These are phyloP conservation scores for Chelon labrosus DNA, from an alignment of 2,797 vertebrate genomes.

Conservation along the genomic window DNA sequence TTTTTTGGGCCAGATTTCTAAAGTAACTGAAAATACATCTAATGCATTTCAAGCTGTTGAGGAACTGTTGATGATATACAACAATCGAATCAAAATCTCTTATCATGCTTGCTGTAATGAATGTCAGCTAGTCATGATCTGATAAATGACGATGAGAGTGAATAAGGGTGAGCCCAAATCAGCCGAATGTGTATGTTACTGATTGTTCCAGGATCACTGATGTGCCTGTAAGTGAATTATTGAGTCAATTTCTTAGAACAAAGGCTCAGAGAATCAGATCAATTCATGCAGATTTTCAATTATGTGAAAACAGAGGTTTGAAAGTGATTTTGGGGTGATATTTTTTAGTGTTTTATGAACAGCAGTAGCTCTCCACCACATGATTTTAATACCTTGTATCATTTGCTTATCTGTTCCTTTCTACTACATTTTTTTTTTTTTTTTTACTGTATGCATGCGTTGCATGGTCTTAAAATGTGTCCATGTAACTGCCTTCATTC, in stretches of 20 bases:
- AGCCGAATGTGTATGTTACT: constrained; percentile 3
- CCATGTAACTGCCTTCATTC: constrained; percentile 18
- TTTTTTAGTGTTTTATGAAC: constrained; percentile 37
- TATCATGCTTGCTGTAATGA: background rate
- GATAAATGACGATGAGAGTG: background rate
- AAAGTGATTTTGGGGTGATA: background rate
- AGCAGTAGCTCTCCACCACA: background rate
- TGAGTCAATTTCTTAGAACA: constrained; percentile 4
- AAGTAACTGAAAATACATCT: constrained; percentile 23
- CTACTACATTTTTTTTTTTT: background rate
- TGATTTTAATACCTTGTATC: constrained; percentile 4
- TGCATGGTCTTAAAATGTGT: constrained; percentile 15
- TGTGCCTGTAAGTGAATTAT: constrained; percentile 60
- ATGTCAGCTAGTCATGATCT: background rate
- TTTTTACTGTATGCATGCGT: constrained; percentile 28
- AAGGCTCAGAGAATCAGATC: constrained; percentile 11
- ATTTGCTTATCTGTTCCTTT: constrained; percentile 22
- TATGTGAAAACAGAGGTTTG: constrained; percentile 1
- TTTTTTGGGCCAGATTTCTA: background rate
- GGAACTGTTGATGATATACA: background rate
- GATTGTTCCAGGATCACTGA: constrained; percentile 47
- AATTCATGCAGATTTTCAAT: constrained; percentile 5
- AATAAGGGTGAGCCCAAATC: constrained; percentile 7
- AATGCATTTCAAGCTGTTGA: constrained; percentile 15
- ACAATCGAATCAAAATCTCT: background rate